phyloP scores from a whole-genome alignment of 2,797 vertebrate genomes.

The Poeciliopsis turneri region DNA sequence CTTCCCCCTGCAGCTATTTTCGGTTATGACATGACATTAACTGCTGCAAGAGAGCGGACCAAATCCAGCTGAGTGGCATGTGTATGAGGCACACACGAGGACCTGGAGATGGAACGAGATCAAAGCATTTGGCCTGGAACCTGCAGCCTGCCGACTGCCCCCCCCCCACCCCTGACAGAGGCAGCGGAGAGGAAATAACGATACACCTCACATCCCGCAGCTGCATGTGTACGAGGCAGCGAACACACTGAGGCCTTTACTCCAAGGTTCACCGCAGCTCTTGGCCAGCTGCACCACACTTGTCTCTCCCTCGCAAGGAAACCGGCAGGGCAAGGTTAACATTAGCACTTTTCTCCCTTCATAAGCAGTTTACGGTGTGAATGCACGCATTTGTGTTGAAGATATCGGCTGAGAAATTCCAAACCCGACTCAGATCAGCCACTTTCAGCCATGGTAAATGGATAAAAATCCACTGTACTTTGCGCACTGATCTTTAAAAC shows the following conservation, averaged over 20 bases:
- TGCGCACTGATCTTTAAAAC: neutral
- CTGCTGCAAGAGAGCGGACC: conserved; percentile 59
- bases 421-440: conserved; percentile 27
- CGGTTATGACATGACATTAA: conserved; percentile 65
- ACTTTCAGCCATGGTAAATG: conserved; percentile 52
- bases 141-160: conserved; percentile 63
- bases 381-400: conserved; percentile 53
- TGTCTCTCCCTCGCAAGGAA: conserved; percentile 56
- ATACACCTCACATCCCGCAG: conserved; percentile 70
- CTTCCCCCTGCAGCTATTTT: conserved; percentile 55
- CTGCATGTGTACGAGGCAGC: conserved; percentile 53
- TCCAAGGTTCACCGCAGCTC: conserved; percentile 60
- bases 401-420: conserved; percentile 42
- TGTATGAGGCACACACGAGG: conserved; percentile 32
- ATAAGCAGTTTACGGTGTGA: conserved; percentile 58
- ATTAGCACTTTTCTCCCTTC: conserved; percentile 61
- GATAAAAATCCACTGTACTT: conserved; percentile 12
- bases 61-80: conserved; percentile 60
- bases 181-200: conserved; percentile 65
- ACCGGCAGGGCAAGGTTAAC: conserved; percentile 60
- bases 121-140: conserved; percentile 64
- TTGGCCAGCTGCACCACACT: conserved; percentile 63
- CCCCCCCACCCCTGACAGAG: conserved; percentile 46
- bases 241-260: conserved; percentile 70
- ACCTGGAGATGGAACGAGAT: conserved; percentile 48